Base-by-base conservation (phyloP, 1,140 invertebrate species). In the Branchinecta lindahli region DNA sequence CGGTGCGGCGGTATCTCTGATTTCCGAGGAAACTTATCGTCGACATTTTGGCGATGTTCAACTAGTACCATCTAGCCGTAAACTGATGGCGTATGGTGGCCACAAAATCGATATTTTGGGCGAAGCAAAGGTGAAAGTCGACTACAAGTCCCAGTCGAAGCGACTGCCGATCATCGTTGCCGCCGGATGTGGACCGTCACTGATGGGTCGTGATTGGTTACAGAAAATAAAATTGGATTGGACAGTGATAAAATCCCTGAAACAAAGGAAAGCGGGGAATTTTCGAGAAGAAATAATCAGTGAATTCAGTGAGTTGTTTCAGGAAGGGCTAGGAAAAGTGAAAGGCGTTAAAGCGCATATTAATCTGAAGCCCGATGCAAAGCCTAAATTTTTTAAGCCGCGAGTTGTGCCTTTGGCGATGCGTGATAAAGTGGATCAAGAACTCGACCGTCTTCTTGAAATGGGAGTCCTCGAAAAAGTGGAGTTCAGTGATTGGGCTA, bases 401-500 rank as follows among this genome's bases (percentile, higher is more conserved):
- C 66, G 66, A 12, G 44, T 52, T 8, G 44, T 71, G 20, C 70
- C 70, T 21, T 71, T 68, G 46, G 70, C 67, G 21, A n/a, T 68
- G 9, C 66, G 70, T n/a, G 44, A 18, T 44, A 69, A 69, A 46
- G 52, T 18, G 44, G 66, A 46, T 9, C 12, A 10, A 20, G 45
- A 12, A 33, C 45, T 10, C 8, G 68, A 44, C n/a, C 12, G 9
- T 10, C 10, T 69, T 5, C 45, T 46, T 8, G 18, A 15, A 44
- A 69, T 12, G 46, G 75, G 73, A 8, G 73, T 75, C 3, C 72
- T 76, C 8, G 70, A 73, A 68, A 67, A 72, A 18, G 74, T 75
- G 18, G 9, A 69, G 52, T 72, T 71, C 69, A 70, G 70, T 9
- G 72, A 76, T 10, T 81, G 78, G 78, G 78, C 75, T 12, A 75